Evolutionary conservation across 2,888 invertebrate species (phyloP).

Genomic region (Scotopteryx bipunctaria): DNA sequence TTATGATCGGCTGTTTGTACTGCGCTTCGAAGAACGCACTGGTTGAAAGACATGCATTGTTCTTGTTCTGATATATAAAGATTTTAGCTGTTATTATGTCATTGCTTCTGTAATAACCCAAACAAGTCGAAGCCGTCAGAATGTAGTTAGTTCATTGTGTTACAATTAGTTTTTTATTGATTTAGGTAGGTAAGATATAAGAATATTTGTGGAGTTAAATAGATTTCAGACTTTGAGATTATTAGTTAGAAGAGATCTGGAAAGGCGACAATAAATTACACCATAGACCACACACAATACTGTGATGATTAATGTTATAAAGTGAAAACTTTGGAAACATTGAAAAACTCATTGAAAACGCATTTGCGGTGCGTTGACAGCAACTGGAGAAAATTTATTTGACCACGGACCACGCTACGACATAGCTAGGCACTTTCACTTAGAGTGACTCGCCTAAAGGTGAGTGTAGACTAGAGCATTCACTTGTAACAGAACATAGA

Average conservation of each 20-base stretch:
- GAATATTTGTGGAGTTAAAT: too few species aligned
- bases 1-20: slow-evolving; percentile 20
- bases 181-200: too few species aligned
- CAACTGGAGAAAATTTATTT: slow-evolving; percentile 46
- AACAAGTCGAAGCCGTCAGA: too few species aligned
- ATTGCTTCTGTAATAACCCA: slow-evolving; percentile 7
- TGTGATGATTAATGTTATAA: slow-evolving; percentile 34
- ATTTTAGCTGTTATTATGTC: slow-evolving; percentile 5
- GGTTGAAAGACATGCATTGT: slow-evolving; percentile 16
- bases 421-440: too few species aligned
- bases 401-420: slow-evolving; percentile 43
- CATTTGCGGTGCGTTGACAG: slow-evolving; percentile 46
- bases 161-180: too few species aligned
- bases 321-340: slow-evolving; percentile 51
- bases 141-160: too few species aligned
- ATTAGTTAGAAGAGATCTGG: too few species aligned
- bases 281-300: slow-evolving; percentile 4
- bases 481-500: too few species aligned
- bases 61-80: slow-evolving; percentile 10
- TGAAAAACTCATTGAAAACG: slow-evolving; percentile 53
- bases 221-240: too few species aligned
- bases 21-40: slow-evolving; percentile 13
- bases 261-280: too few species aligned
- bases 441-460: too few species aligned
- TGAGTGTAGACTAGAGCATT: too few species aligned